phyloP scores from a whole-genome alignment of 2,888 invertebrate genomes.

The Hypomecis atomaria region DNA sequence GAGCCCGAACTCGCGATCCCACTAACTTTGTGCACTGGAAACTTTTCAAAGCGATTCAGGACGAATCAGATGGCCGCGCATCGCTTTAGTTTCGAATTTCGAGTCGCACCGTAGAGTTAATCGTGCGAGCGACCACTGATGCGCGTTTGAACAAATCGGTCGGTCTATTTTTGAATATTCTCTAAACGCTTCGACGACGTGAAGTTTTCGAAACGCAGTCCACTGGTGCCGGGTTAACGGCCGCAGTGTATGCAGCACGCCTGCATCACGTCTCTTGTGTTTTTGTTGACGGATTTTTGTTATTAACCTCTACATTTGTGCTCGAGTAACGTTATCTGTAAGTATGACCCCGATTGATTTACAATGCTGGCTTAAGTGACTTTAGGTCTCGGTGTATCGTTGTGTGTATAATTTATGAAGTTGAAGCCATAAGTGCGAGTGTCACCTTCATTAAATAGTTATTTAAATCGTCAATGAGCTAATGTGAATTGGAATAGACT shows the following conservation, averaged over 20 bases:
- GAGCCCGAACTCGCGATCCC: conserved; percentile 74
- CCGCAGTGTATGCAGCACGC: conserved; percentile 77
- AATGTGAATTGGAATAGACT: conserved; percentile 37
- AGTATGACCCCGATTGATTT: conserved; percentile 82
- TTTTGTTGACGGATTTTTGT: conserved; percentile 83
- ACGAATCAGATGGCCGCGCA: conserved; percentile 60
- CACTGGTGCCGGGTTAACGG: conserved; percentile 79
- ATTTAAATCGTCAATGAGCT: conserved; percentile 27
- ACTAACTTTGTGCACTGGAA: conserved; percentile 82
- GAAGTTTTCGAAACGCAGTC: conserved; percentile 83
- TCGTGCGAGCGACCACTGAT: conserved; percentile 63
- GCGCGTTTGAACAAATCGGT: conserved; percentile 69
- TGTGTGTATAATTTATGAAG: conserved; percentile 14
- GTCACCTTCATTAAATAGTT: conserved; percentile 8
- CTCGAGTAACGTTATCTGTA: conserved; percentile 79
- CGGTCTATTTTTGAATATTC: conserved; percentile 84
- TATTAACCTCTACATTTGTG: conserved; percentile 72
- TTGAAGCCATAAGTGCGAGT: conserved; percentile 5
- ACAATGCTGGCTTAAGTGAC: conserved; percentile 64
- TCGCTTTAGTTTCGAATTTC: conserved; percentile 59
- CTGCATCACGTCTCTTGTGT: conserved; percentile 80
- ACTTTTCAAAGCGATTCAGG: conserved; percentile 77
- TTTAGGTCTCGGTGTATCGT: conserved; percentile 44
- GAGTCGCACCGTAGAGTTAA: conserved; percentile 57
- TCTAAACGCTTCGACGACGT: conserved; percentile 78